Evolutionary conservation across 2,113 vertebrate species (phyloP).

Genomic region (Semicossyphus pulcher): DNA sequence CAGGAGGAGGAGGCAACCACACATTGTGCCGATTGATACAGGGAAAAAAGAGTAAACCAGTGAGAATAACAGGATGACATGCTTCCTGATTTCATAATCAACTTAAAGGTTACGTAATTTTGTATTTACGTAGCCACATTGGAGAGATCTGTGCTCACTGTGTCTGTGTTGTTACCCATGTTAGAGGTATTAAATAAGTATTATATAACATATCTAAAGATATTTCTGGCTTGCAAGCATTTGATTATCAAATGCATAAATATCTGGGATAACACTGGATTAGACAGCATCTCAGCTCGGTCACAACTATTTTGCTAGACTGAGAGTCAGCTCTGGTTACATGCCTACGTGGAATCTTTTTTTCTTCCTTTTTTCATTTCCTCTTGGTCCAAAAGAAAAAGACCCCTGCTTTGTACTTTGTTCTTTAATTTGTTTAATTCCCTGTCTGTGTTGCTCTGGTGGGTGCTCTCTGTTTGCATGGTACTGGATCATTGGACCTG

Average conservation of each 20-base stretch:
- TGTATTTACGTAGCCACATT: conserved; percentile 8
- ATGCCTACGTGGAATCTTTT: neutral
- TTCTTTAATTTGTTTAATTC: conserved; percentile 55
- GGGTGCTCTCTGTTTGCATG: conserved; percentile 49
- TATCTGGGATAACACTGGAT: neutral
- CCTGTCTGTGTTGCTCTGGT: conserved; percentile 37
- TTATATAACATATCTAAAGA: conserved; percentile 5
- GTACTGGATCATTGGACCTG: conserved; percentile 26
- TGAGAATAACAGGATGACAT: conserved; percentile 50
- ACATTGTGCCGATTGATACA: conserved; percentile 59
- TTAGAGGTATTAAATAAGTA: conserved; percentile 17
- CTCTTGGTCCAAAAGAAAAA: conserved; percentile 33
- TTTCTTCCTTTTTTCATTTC: conserved; percentile 5
- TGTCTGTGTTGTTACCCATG: neutral
- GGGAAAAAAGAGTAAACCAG: conserved; percentile 35
- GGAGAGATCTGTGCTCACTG: neutral
- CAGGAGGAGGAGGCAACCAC: conserved; percentile 43
- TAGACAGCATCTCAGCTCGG: conserved; percentile 8
- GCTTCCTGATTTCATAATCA: conserved; percentile 56
- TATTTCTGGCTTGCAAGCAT: neutral
- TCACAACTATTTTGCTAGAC: conserved; percentile 17
- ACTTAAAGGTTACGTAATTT: conserved; percentile 34
- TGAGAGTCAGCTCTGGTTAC: conserved; percentile 26
- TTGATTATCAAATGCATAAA: neutral
- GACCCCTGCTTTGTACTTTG: conserved; percentile 19